Conservation (phyloP, 2,113 vertebrate species). For the Lanius ludovicianus region DNA sequence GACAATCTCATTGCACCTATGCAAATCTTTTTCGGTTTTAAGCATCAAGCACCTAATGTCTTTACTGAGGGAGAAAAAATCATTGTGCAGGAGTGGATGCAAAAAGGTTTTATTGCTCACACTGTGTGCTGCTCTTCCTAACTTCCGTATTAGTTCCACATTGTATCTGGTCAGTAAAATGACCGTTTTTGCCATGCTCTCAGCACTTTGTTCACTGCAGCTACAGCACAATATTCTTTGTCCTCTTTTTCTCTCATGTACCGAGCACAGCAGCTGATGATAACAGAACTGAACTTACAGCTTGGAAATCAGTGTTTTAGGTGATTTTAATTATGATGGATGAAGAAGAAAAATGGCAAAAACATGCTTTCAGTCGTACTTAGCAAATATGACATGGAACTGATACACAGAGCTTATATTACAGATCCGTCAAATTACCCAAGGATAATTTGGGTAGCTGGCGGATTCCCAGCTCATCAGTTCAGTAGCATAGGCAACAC, state of each 20-base stretch:
- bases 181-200: not conserved
- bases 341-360: slow-evolving; percentile 55
- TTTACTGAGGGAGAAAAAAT: slow-evolving; percentile 37
- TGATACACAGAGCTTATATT: slow-evolving; percentile 55
- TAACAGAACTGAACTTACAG: slow-evolving; percentile 6
- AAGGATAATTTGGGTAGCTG: slow-evolving; percentile 28
- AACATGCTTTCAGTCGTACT: slow-evolving; percentile 19
- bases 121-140: not conserved
- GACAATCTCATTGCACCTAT: slow-evolving; percentile 54
- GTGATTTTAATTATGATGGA: slow-evolving; percentile 55
- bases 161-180: slow-evolving; percentile 34
- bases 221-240: not conserved
- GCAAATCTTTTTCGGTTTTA: slow-evolving; percentile 54
- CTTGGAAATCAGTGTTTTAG: slow-evolving; percentile 43
- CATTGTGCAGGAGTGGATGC: not conserved
- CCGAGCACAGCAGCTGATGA: not conserved
- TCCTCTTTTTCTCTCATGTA: not conserved
- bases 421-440: slow-evolving; percentile 54
- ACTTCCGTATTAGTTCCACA: not conserved
- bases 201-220: not conserved
- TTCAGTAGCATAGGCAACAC: slow-evolving; percentile 16
- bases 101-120: slow-evolving; percentile 35
- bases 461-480: slow-evolving; percentile 46
- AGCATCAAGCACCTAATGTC: slow-evolving; percentile 39
- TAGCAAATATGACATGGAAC: slow-evolving; percentile 37